Base-by-base conservation (phyloP, 2,797 vertebrate genomes). In the Myotis planiceps region DNA sequence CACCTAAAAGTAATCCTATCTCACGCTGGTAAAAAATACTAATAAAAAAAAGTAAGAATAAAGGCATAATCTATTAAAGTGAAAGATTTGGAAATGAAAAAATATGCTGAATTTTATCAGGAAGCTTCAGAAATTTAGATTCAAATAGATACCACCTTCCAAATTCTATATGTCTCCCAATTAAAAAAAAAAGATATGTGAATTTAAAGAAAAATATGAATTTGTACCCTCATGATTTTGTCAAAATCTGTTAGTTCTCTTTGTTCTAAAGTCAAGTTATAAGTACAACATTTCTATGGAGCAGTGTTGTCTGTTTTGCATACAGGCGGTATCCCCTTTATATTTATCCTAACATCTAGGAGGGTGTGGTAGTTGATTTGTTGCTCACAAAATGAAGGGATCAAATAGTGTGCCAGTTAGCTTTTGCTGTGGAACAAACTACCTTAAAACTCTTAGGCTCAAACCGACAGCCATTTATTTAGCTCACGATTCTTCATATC, bases 61-160 rank as follows among this genome's bases (percentile, higher is more conserved):
- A 81, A 81, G 10, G 60, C 9, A 76, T 12, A 60, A 25, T 32
- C 51, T 68, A 65, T 58, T 37, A 65, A 85, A 66, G 34, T 63
- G 60, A 94, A 94, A 88, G 34, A 65, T 78, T 83, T 75, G n/a
- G 45, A 88, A 93, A 75, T 29, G 27, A 15, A 29, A 21, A 69
- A 47, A 23, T 63, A n/a, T n/a, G 21, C 39, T 71, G 49, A 86
- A 95, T 93, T 96, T 94, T 37, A 68, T 91, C 3, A 39, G 63
- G 15, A 72, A 84, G 0, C 34, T 80, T 79, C 45, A 34, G n/a
- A 96, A 88, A 47, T 45, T 45, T 83, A 66, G 39, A 69, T 68
- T 15, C 25, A 92, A 79, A 82, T 60, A 81, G 23, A 86, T 45
- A 55, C 53, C 53, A 55, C 21, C 53, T 86, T 90, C 29, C 45